Conservation (phyloP, 2,888 invertebrate species). For the Nephrotoma flavescens region DNA sequence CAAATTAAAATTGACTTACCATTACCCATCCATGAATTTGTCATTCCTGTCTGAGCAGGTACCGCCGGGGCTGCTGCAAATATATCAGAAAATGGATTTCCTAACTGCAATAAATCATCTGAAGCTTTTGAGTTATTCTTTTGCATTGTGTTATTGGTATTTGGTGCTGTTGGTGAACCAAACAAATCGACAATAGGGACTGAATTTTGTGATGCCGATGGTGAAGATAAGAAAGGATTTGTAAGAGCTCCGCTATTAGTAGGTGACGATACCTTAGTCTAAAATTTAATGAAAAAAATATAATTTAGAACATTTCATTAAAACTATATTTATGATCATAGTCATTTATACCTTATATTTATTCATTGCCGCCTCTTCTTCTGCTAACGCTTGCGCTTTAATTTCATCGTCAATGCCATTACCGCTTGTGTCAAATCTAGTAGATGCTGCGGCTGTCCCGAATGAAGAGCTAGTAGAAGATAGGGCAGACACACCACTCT, state of each 20-base stretch:
- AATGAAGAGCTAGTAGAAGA: conserved; percentile 80
- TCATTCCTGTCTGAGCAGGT: conserved; percentile 17
- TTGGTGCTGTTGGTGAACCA: conserved; percentile 39
- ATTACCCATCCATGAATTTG: conserved; percentile 36
- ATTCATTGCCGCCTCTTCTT: conserved; percentile 92
- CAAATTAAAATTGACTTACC: conserved; percentile 20
- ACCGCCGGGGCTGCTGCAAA: conserved; percentile 40
- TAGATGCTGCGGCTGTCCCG: conserved; percentile 65
- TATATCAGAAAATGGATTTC: conserved; percentile 86
- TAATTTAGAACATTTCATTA: neutral
- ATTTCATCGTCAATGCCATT: conserved; percentile 76
- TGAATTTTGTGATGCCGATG: conserved; percentile 37
- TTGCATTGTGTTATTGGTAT: conserved; percentile 27
- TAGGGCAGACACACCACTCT: conserved; percentile 74
- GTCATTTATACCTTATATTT: conserved; percentile 77
- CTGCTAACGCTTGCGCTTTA: conserved; percentile 76
- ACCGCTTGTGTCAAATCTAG: conserved; percentile 48
- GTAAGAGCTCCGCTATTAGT: conserved; percentile 47
- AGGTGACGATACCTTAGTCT: conserved; percentile 69
- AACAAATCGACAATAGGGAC: conserved; percentile 69
- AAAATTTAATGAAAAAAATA: conserved; percentile 14
- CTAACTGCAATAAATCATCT: conserved; percentile 75
- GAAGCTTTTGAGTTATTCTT: conserved; percentile 50
- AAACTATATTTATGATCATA: neutral
- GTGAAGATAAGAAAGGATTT: conserved; percentile 74